Evolutionary conservation across 64 coral and sea anemone species (phyloP).

Genomic region (Platygyra sinensis): DNA sequence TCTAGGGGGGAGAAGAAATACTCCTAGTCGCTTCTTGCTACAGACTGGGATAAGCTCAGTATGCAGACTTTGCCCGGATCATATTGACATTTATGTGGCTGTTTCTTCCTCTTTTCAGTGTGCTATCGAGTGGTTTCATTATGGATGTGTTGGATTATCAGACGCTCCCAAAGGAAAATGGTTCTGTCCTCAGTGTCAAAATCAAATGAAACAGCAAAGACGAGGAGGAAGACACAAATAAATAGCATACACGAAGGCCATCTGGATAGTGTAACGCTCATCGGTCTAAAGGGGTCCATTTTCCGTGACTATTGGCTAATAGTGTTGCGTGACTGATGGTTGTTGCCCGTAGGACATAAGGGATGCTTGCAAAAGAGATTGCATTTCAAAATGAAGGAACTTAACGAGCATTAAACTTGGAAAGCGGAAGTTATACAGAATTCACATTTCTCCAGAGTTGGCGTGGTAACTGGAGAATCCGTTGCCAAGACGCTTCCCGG

Average conservation of each 20-base stretch:
- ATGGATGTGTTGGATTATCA: slow-evolving; percentile 91
- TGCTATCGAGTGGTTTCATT: slow-evolving; percentile 96
- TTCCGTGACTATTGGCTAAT: background rate
- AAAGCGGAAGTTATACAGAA: too few relatives aligned
- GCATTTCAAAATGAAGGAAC: too few relatives aligned
- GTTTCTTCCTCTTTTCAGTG: slow-evolving; percentile 48
- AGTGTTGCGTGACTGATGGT: background rate
- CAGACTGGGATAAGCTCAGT: background rate
- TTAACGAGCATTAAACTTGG: too few relatives aligned
- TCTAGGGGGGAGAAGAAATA: too few relatives aligned
- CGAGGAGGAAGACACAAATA: slow-evolving; percentile 78
- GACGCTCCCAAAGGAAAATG: slow-evolving; percentile 97
- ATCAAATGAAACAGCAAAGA: slow-evolving; percentile 83
- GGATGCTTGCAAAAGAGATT: too few relatives aligned
- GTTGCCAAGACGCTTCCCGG: too few relatives aligned
- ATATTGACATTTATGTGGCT: background rate
- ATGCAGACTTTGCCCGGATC: background rate
- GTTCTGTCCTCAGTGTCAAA: slow-evolving; percentile 92
- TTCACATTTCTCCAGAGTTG: too few relatives aligned
- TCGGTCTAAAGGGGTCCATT: background rate
- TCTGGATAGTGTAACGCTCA: background rate
- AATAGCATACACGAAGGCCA: background rate
- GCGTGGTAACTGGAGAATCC: too few relatives aligned
- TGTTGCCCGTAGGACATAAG: background rate
- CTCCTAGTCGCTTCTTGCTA: background rate